A percentile compares a stretch with the other conserved stretches of the same genome.
These are phyloP conservation scores for Protosalanx chinensis DNA, from an alignment of 2,797 vertebrate species.

Conservation along the genomic window DNA sequence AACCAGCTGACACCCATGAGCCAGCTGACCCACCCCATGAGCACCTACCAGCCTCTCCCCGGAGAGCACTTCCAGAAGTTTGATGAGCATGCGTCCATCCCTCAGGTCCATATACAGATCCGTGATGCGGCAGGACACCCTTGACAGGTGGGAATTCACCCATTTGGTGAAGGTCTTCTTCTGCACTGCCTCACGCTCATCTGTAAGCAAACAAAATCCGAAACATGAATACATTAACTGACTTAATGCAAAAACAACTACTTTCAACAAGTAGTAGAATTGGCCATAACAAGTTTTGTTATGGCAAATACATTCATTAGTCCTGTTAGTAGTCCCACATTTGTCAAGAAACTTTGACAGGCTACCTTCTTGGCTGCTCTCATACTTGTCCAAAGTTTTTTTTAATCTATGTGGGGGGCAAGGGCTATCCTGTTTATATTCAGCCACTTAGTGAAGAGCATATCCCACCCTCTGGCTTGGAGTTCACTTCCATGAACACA, in stretches of 20 bases:
- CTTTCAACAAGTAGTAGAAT: no score
- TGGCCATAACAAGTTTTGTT: no score
- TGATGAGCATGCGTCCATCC: constrained; percentile 86
- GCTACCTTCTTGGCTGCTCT: background rate
- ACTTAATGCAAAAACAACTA: no score
- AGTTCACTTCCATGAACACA: constrained; percentile 20
- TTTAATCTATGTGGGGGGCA: background rate
- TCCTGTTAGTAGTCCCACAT: no score
- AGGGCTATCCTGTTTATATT: constrained; percentile 28
- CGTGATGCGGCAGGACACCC: constrained; percentile 84
- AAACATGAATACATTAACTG: no score
- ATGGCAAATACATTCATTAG: no score
- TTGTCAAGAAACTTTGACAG: no score
- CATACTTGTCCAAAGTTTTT: background rate
- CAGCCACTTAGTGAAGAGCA: no score
- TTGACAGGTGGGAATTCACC: constrained; percentile 89
- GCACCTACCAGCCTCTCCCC: constrained; percentile 76
- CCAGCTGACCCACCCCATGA: no score
- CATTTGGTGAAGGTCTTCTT: constrained; percentile 93
- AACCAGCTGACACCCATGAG: no score
- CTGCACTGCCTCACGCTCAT: constrained; percentile 87
- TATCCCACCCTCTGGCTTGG: constrained; percentile 11
- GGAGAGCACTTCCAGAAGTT: constrained; percentile 85
- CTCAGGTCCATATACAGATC: constrained; percentile 88
- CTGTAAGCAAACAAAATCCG: constrained; percentile 54